These are phyloP conservation scores for Malacoctenus gilli DNA, from an alignment of 2,797 vertebrate genomes.

Conservation along the genomic window DNA sequence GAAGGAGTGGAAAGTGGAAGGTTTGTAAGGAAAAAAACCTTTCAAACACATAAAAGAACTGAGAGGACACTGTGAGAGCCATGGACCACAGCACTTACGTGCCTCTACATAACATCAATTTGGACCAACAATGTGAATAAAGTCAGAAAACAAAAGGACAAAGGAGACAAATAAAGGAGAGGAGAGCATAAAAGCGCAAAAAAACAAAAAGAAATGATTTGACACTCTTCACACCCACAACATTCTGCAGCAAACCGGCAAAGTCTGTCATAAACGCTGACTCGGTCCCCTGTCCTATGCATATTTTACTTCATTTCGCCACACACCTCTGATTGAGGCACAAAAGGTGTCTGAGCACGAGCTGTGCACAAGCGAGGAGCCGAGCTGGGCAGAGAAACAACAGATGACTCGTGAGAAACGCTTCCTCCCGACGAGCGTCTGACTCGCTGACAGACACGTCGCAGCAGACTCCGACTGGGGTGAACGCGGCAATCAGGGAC, in stretches of 20 bases:
- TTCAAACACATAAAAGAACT: constrained; percentile 35
- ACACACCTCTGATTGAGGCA: constrained; percentile 24
- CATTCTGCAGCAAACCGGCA: constrained; percentile 42
- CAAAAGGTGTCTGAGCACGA: constrained; percentile 12
- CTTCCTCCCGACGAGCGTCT: constrained; percentile 6
- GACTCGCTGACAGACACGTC: not conserved
- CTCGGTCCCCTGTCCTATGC: constrained; percentile 28
- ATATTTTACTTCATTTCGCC: constrained; percentile 22
- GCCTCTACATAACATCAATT: constrained; percentile 35
- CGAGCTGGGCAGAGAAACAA: constrained; percentile 12
- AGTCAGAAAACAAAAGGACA: constrained; percentile 24
- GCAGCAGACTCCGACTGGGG: constrained; percentile 6
- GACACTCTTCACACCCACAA: constrained; percentile 40
- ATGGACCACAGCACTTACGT: constrained; percentile 51
- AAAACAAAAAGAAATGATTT: constrained; percentile 14
- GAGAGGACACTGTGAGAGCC: constrained; percentile 28
- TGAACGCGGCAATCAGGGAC: constrained; percentile 28
- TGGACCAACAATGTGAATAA: constrained; percentile 32
- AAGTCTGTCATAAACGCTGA: constrained; percentile 46
- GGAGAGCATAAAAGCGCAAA: not conserved
- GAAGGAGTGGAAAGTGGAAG: not conserved
- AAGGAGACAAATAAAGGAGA: constrained; percentile 6
- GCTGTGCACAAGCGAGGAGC: constrained; percentile 3
- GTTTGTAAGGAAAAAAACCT: constrained; percentile 28
- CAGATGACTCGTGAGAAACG: constrained; percentile 1